Evolutionary conservation across 2,113 vertebrate species (phyloP).

Genomic region (Progne subis): DNA sequence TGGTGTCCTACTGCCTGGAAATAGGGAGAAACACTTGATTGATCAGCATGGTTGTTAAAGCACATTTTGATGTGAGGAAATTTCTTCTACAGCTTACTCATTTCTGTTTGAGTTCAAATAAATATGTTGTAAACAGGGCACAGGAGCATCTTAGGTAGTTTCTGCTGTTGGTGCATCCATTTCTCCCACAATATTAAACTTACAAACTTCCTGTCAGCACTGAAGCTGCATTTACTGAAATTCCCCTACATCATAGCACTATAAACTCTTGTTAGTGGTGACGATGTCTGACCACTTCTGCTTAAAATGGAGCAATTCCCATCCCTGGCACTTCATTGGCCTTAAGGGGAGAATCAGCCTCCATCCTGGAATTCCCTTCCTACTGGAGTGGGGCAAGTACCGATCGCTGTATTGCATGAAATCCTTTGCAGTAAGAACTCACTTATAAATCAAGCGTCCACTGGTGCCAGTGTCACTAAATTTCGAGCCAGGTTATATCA

Average conservation of each 20-base stretch:
- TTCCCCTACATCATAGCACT: background rate
- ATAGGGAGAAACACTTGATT: background rate
- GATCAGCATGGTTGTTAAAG: background rate
- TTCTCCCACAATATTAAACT: background rate
- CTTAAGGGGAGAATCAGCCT: background rate
- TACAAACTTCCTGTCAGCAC: background rate
- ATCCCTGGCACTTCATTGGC: background rate
- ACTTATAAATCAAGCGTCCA: background rate
- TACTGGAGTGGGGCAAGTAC: background rate
- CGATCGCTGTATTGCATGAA: background rate
- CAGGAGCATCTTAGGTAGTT: background rate
- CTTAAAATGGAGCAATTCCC: background rate
- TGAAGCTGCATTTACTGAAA: background rate
- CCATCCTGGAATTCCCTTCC: background rate
- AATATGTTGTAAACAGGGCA: background rate
- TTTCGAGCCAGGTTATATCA: rapidly evolving
- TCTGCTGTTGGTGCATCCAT: background rate
- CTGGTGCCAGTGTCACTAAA: background rate
- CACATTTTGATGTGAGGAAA: background rate
- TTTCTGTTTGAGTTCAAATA: background rate
- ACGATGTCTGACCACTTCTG: background rate
- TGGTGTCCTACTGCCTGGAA: background rate
- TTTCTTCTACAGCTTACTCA: background rate
- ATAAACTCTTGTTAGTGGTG: background rate
- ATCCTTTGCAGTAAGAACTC: background rate